These are phyloP conservation scores for Callipepla californica DNA, from an alignment of 2,113 vertebrate genomes.

Conservation along the genomic window DNA sequence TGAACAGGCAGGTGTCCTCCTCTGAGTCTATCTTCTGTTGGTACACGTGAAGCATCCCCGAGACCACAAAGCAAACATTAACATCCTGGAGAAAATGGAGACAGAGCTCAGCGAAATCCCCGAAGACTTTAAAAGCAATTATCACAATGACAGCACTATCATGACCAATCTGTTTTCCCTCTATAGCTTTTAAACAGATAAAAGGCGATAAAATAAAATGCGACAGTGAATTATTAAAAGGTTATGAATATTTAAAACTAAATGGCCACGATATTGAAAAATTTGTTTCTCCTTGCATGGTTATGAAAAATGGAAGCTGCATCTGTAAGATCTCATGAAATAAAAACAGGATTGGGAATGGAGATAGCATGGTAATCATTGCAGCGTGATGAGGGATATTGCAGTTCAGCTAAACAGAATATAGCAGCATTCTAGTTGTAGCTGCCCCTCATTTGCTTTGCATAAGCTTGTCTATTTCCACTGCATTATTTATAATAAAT, in stretches of 20 bases:
- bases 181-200: neutral
- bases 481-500: neutral
- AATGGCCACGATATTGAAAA: constrained; percentile 18
- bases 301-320: neutral
- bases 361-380: neutral
- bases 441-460: neutral
- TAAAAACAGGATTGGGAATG: neutral
- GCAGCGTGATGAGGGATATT: neutral
- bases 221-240: constrained; percentile 61
- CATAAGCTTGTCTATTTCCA: neutral
- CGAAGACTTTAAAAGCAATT: neutral
- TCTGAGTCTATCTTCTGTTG: constrained; percentile 91
- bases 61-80: constrained; percentile 91
- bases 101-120: neutral
- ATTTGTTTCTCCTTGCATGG: neutral
- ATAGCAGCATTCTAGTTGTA: neutral
- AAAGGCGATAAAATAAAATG: constrained; percentile 39
- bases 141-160: neutral
- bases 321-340: neutral
- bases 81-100: constrained; percentile 81
- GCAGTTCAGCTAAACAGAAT: neutral
- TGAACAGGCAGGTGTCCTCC: constrained; percentile 91
- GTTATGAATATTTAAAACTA: constrained; percentile 50
- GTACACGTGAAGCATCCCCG: constrained; percentile 90
- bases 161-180: neutral